These are phyloP conservation scores for Remorina albescens DNA, from an alignment of 2,797 vertebrate genomes.

Conservation along the genomic window DNA sequence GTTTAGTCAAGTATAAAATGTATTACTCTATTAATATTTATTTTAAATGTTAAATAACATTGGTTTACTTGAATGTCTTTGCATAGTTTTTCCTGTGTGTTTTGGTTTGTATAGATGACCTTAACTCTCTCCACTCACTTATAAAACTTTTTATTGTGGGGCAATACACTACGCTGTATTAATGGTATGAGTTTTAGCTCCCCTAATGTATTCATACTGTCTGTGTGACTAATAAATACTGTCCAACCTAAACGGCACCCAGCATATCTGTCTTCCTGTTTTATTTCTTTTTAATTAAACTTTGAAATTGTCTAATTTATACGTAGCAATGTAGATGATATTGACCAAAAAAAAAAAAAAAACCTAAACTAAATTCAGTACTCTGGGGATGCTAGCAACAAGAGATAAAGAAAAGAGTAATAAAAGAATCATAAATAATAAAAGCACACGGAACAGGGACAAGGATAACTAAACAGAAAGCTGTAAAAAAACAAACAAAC, in stretches of 20 bases:
- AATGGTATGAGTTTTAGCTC: neutral
- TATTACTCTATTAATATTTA: neutral
- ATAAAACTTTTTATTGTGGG: neutral
- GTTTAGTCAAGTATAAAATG: neutral
- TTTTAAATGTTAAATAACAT: neutral
- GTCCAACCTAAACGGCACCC: no score
- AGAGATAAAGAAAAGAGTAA: no score
- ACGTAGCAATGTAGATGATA: no score
- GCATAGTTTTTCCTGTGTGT: neutral
- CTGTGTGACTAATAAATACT: neutral
- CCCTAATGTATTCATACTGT: neutral
- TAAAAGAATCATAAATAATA: no score
- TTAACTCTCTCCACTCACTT: neutral
- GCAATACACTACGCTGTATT: neutral
- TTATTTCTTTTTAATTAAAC: slow-evolving; percentile 2
- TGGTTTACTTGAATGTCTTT: neutral
- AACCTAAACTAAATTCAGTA: no score
- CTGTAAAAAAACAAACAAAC: no score
- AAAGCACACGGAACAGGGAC: no score
- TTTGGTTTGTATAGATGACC: neutral
- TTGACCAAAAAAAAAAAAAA: no score
- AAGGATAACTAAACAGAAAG: no score
- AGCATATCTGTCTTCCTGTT: neutral
- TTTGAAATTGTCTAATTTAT: no score
- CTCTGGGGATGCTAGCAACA: no score